Base-by-base conservation (phyloP, 2,888 invertebrate genomes). In the Leucophenga montana region DNA sequence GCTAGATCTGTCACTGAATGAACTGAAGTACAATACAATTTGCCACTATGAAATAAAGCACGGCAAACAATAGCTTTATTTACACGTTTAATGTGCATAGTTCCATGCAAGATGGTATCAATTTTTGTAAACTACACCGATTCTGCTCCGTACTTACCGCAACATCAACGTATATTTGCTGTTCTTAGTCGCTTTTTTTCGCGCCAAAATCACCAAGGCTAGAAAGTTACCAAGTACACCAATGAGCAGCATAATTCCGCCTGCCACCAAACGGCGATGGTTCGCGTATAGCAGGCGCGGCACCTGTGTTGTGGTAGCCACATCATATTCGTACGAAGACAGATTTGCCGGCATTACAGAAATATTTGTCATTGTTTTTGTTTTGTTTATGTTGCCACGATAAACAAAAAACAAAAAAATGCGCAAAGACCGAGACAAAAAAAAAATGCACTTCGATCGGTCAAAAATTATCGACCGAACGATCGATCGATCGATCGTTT, bases 161-260 rank as follows among this genome's bases (percentile, higher is more conserved):
- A 89, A 78, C 91, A 96, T 92, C 81, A 96, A 89, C 78, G 95
- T 91, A 88, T 96, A 95, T 86, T 95, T 95, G 75, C 93, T 91
- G 86, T 95, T 95, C 81, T 95, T 90, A 53, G 93, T 91, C 83
- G 92, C 92, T 77, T 92, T 91, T 87, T 94, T 93, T 73, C 92
- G 91, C 79, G 93, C 90, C 79, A 96, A 90, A 75, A 94, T 94
- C 67, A 93, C 89, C 66, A 96, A 90, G 6, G 95, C 95, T n/a
- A 93, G 90, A 11, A 93, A 90, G 83, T 95, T 96, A 4, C 95
- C 95, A 31, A 93, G 77, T 46, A 94, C 92, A 1, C 95, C 95
- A 18, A 93, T 87, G 3, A 91, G 86, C 75, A 86, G 79, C 31
- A 85, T 81, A 93, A 94, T 77, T 91, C 91, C 70, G 91, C 77